These are phyloP conservation scores for Rhinopomastus cyanomelas DNA, from an alignment of 2,113 vertebrate species.

Conservation along the genomic window DNA sequence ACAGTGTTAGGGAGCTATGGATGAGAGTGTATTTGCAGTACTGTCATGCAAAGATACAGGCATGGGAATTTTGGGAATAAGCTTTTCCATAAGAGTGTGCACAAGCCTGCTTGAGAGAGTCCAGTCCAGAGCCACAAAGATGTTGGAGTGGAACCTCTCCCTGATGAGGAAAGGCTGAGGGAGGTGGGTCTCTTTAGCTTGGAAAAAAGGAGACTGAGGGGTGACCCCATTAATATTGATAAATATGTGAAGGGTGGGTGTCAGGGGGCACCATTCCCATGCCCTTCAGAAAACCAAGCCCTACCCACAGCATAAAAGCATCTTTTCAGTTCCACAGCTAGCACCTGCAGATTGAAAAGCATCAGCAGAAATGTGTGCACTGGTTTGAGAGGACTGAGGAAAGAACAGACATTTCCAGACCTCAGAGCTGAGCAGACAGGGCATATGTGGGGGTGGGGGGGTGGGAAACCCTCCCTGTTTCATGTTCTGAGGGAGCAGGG, in stretches of 20 bases:
- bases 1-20: neutral
- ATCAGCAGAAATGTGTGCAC: neutral
- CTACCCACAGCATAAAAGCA: neutral
- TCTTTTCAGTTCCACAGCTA: neutral
- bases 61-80: slow-evolving; percentile 1
- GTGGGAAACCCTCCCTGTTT: neutral
- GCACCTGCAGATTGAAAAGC: neutral
- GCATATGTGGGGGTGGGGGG: accelerated
- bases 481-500: neutral
- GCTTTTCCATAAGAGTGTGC: neutral
- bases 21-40: neutral
- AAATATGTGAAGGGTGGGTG: no score
- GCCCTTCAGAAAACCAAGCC: neutral
- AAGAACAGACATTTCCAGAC: neutral
- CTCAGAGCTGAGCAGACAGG: neutral
- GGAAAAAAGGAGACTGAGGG: no score
- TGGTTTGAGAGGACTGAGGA: neutral
- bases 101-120: no score
- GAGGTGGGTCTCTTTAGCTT: no score
- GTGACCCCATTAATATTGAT: no score
- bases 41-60: neutral
- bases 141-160: no score
- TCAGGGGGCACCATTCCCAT: neutral
- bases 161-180: no score
- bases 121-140: no score